Base-by-base conservation (phyloP, 2,797 vertebrate genomes). In the Esox lucius region DNA sequence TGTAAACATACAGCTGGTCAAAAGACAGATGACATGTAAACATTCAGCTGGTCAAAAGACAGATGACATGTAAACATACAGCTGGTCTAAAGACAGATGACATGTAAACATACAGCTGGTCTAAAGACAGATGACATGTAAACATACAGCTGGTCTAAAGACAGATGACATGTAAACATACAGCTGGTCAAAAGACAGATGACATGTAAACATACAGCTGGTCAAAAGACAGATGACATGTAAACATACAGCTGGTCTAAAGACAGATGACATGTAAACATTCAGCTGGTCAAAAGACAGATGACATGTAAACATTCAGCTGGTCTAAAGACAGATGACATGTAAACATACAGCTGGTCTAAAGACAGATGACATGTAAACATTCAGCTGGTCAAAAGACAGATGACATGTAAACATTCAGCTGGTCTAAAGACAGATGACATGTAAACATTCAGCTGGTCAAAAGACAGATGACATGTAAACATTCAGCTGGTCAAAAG, bases 141-240 rank as follows among this genome's bases (percentile, higher is more conserved):
- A 19, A 53, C 51, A 53, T 53, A 3, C 5, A 53, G 17, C 17
- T 19, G 51, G 51, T 53, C 51, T 53, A 53, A 53, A 53, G 2
- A 17, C 16, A 17, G 19, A 53, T 7, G 19, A 53, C 17, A 53
- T 0, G 11, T 19, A 19, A 53, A 53, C 49, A 53, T 53, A 6
- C 0, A 99, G 93, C 53, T 99, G 97, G 88, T 99, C 98, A 99
- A 75, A 78, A 81, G 46, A 79, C n/a, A 68, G 51, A 80, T 68
- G 67, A 35, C 28, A 3, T 0, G 53, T 9, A 2, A 39, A 39
- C 16, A 46, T 46, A 12, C 1, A 13, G 8, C 46, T 12, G 33
- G 46, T 49, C 46, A 49, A 49, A 49, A 49, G 8, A 35, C 33
- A 35, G 33, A 46, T 8, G 11, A 46, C 42, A 53, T 1, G 42